Evolutionary conservation across 2,888 invertebrate species (phyloP).

Genomic region (Lasioglossum malachurum): DNA sequence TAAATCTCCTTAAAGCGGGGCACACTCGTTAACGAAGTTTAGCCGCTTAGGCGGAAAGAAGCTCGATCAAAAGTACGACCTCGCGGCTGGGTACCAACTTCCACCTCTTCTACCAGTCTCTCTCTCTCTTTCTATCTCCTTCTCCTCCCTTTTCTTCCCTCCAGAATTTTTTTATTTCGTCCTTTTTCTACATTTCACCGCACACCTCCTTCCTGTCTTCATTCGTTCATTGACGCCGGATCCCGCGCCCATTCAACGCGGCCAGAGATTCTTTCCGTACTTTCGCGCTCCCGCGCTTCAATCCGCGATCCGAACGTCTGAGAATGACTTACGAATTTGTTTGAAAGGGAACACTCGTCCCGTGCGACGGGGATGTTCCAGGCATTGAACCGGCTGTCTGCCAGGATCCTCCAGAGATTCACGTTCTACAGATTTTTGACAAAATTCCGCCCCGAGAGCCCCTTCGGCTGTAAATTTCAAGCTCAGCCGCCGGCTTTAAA

Average conservation of each 20-base stretch:
- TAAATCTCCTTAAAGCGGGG: slow-evolving; percentile 79
- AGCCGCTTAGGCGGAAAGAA: slow-evolving; percentile 71
- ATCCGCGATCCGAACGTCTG: slow-evolving; percentile 11
- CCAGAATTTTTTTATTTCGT: neutral
- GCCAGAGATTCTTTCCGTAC: slow-evolving; percentile 3
- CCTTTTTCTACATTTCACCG: slow-evolving; percentile 6
- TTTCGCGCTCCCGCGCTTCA: neutral
- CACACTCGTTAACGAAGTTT: slow-evolving; percentile 80
- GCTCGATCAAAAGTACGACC: slow-evolving; percentile 76
- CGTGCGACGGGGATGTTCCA: neutral
- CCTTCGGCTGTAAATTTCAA: neutral
- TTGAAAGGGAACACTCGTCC: neutral
- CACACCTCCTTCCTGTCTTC: slow-evolving; percentile 17
- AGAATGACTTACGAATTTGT: slow-evolving; percentile 7
- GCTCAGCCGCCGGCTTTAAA: neutral
- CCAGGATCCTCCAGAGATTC: neutral
- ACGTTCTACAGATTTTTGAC: neutral
- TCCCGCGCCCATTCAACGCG: slow-evolving; percentile 19
- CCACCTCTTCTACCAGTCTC: slow-evolving; percentile 25
- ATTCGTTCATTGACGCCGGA: slow-evolving; percentile 17
- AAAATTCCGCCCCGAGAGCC: neutral
- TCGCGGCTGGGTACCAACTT: slow-evolving; percentile 55
- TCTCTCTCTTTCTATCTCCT: neutral
- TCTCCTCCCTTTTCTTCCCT: neutral
- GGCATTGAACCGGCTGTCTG: slow-evolving; percentile 2